Base-by-base conservation (phyloP, 2,113 vertebrate species). In the Danionella cerebrum region DNA sequence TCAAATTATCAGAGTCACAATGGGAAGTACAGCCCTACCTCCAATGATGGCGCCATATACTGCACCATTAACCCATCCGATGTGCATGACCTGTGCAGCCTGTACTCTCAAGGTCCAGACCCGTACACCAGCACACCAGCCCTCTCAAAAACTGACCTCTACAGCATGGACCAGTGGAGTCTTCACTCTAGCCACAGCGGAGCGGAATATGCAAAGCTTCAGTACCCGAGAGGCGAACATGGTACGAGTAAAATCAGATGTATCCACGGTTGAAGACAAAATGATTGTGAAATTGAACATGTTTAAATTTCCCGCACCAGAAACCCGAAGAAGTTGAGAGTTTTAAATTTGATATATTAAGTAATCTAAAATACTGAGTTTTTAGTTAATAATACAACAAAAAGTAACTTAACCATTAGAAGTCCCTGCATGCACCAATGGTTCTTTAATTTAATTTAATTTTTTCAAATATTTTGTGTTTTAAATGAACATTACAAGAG, bases 1-100 rank as follows among this genome's bases (percentile, higher is more conserved):
- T 88, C 89, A 7, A 89, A 89, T 18, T 95, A 93, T 84, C 83
- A 91, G 2, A 88, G 83, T 69, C 95, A 94, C 83, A 85, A 82
- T 0, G 92, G 92, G 57, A 91, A 89, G 21, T 91, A 80, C 41
- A 90, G 87, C 79, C 74, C 70, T 0, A 82, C 87, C 1, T 79
- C 89, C 4, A 83, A 76, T 0, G 95, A 98, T 60, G 94, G 91
- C 3, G 92, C 92, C 1, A 94, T 96, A 45, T 98, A 98, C 82
- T 94, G 93, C 86, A 94, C 93, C 77, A 93, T 94, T 7, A 93
- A 94, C 80, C 88, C 82, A 0, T 76, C 83, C 0, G 82, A 84
- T 0, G 93, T 94, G 35, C 81, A 79, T 72, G 86, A 85, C 0
- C 89, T 91, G 39, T 87, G 88, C 1, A 84, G 87, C 0, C 85